phyloP scores from a whole-genome alignment of 2,797 vertebrate genomes.

The Avahi laniger region DNA sequence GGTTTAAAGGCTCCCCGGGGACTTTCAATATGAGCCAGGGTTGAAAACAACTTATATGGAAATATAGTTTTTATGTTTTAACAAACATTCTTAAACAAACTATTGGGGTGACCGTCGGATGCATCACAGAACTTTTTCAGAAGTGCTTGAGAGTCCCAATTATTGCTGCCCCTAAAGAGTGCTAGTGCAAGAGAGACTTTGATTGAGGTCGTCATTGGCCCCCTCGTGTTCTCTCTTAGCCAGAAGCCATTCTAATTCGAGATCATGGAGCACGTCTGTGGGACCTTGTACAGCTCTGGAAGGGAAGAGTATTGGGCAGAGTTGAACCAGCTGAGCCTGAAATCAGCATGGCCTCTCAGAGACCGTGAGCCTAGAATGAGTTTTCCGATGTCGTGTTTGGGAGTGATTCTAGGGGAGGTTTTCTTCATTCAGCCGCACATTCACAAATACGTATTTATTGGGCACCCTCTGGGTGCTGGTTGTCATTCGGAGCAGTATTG shows the following conservation, averaged over 20 bases:
- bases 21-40: background rate
- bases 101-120: background rate
- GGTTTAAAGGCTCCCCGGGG: background rate
- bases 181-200: background rate
- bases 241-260: background rate
- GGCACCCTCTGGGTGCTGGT: background rate
- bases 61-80: background rate
- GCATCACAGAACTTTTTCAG: background rate
- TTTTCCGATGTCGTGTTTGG: too few species aligned
- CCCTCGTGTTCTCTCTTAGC: background rate
- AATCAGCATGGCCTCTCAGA: background rate
- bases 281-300: background rate
- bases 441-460: rapidly evolving
- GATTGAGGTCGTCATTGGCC: too few species aligned
- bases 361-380: background rate
- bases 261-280: background rate
- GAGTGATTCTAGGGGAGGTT: background rate
- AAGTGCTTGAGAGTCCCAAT: background rate
- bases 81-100: background rate
- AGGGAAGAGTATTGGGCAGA: background rate
- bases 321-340: background rate
- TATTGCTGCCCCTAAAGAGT: background rate
- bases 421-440: background rate
- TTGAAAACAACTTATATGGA: background rate
- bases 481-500: background rate